These are phyloP conservation scores for Charina bottae DNA, from an alignment of 2,113 vertebrate species.

Conservation along the genomic window DNA sequence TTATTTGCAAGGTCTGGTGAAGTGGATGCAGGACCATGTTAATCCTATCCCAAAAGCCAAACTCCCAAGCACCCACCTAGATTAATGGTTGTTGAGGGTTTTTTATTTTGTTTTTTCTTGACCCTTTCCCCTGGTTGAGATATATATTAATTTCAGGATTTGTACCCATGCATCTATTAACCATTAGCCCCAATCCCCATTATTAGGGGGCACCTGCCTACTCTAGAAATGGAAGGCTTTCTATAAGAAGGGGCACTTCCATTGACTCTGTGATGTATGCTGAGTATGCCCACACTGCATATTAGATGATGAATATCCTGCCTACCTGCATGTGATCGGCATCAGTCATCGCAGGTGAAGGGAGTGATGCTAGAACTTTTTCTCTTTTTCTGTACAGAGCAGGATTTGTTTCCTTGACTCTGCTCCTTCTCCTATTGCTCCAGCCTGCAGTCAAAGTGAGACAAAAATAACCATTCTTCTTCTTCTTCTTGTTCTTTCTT, in stretches of 20 bases:
- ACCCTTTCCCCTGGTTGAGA: background rate
- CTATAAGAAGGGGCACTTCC: background rate
- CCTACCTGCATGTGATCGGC: slow-evolving; percentile 54
- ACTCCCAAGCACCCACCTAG: background rate
- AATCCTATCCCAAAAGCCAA: background rate
- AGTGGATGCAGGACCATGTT: background rate
- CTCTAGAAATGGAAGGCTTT: slow-evolving; percentile 29
- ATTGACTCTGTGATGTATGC: slow-evolving; percentile 2
- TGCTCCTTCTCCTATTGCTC: background rate
- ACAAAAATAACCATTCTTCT: slow-evolving; percentile 36
- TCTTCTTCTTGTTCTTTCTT: background rate
- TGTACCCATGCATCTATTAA: slow-evolving; percentile 18
- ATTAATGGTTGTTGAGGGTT: background rate
- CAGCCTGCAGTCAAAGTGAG: background rate
- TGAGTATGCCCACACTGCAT: slow-evolving; percentile 9
- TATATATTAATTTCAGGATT: background rate
- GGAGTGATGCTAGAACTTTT: slow-evolving; percentile 50
- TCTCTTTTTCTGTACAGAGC: slow-evolving; percentile 36
- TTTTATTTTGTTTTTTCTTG: background rate
- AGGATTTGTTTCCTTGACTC: slow-evolving; percentile 46
- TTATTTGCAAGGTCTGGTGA: background rate
- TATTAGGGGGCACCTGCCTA: background rate
- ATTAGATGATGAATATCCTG: slow-evolving; percentile 54
- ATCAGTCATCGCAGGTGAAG: slow-evolving; percentile 54
- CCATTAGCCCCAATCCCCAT: slow-evolving; percentile 20